Evolutionary conservation across 2,888 invertebrate genomes (phyloP).

Genomic region (Drosophila emarginata): DNA sequence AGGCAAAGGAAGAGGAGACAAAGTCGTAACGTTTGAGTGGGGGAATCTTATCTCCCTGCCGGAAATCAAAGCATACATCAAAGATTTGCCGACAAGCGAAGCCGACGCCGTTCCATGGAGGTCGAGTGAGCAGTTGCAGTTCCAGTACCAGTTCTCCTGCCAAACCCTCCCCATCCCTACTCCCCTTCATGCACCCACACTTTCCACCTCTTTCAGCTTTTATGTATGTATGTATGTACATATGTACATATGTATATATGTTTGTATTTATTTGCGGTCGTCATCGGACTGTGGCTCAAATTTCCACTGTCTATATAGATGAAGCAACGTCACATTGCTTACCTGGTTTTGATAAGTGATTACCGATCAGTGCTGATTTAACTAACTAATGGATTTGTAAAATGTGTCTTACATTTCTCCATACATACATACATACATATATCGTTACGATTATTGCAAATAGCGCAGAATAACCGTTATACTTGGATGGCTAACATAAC

Average conservation of each 20-base stretch:
- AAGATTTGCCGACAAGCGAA: slow-evolving; percentile 60
- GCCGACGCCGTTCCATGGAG: slow-evolving; percentile 32
- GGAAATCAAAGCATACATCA: slow-evolving; percentile 79
- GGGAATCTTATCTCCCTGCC: slow-evolving; percentile 77
- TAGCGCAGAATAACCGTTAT: no score
- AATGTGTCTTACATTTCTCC: background rate
- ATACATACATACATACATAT: background rate
- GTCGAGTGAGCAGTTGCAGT: slow-evolving; percentile 22
- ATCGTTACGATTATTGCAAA: no score
- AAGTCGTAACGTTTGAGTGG: slow-evolving; percentile 11
- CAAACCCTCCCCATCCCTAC: slow-evolving; percentile 5
- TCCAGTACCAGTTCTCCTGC: slow-evolving; percentile 32
- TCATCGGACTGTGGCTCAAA: background rate
- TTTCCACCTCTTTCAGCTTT: background rate
- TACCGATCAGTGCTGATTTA: background rate
- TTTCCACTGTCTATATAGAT: background rate
- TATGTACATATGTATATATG: background rate
- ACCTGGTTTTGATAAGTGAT: slow-evolving; percentile 1
- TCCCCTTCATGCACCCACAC: slow-evolving; percentile 35
- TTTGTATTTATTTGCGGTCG: slow-evolving; percentile 13
- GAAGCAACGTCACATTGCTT: background rate
- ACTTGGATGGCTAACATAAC: no score
- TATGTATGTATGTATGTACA: background rate
- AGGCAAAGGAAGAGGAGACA: slow-evolving; percentile 26
- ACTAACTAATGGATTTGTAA: background rate